A percentile compares a stretch with the other conserved stretches of the same genome.
Evolutionary conservation across 64 coral and sea anemone species (phyloP).

Genomic region (Anthopleura sola): DNA sequence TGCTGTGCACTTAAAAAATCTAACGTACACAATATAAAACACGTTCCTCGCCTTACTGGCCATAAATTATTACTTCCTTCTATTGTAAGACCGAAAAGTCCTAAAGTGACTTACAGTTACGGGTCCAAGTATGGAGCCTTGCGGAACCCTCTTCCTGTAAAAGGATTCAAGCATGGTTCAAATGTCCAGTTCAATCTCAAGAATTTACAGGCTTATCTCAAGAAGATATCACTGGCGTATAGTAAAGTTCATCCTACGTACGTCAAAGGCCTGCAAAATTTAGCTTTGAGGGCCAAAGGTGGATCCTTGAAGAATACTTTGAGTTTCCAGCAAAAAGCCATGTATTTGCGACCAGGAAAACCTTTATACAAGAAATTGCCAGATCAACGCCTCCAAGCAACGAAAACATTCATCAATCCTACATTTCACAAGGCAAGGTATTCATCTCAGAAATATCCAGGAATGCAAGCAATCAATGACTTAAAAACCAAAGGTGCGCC

Average conservation of each 20-base stretch:
- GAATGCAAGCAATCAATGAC: neutral
- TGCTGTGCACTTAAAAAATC: slow-evolving; percentile 28
- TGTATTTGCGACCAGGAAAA: neutral
- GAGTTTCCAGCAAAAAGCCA: neutral
- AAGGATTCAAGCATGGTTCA: neutral
- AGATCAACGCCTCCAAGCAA: neutral
- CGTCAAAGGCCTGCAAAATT: neutral
- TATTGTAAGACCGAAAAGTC: neutral
- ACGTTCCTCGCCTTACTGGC: neutral
- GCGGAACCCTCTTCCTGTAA: neutral
- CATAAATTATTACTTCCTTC: neutral
- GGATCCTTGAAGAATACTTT: neutral
- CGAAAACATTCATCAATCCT: neutral
- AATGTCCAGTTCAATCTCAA: neutral
- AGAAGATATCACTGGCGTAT: neutral
- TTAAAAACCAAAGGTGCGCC: neutral
- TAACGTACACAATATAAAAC: neutral
- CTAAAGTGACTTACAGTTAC: neutral
- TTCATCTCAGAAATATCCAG: neutral
- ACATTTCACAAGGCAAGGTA: neutral
- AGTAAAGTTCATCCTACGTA: neutral
- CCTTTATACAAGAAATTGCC: neutral
- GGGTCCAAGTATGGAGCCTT: neutral
- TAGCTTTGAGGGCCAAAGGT: neutral
- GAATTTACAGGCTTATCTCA: neutral